Evolutionary conservation across 2,797 vertebrate species (phyloP).

Genomic region (Ibycter americanus): DNA sequence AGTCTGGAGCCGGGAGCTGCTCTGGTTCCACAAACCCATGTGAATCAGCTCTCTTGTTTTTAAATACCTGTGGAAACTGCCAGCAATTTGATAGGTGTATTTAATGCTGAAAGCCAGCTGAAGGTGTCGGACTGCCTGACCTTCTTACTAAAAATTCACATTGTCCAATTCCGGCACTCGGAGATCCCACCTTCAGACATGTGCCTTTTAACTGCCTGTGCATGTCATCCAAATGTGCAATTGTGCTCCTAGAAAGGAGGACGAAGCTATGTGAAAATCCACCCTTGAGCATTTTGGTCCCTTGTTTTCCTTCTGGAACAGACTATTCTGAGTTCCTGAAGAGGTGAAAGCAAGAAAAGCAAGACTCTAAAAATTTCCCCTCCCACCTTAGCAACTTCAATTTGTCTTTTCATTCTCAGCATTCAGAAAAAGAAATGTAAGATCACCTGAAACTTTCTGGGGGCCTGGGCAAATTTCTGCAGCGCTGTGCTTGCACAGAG

Average conservation of each 20-base stretch:
- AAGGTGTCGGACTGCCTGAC: not conserved
- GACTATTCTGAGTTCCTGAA: not conserved
- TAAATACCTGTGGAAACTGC: not conserved
- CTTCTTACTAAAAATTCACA: not conserved
- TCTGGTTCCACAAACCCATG: fast-evolving
- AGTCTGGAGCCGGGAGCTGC: not conserved
- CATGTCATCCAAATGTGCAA: not conserved
- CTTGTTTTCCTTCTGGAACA: not conserved
- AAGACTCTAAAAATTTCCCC: not conserved
- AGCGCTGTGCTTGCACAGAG: not conserved
- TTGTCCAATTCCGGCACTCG: not conserved
- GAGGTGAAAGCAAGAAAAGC: not conserved
- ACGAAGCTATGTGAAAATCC: not conserved
- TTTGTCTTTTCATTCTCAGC: not conserved
- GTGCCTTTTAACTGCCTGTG: not conserved
- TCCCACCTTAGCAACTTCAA: not conserved
- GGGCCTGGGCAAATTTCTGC: not conserved
- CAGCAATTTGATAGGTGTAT: not conserved
- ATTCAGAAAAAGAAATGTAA: not conserved
- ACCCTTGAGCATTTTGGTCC: not conserved
- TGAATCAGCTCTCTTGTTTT: not conserved
- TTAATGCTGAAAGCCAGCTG: not conserved
- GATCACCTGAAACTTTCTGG: not conserved
- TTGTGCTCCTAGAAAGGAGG: not conserved
- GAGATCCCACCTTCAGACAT: not conserved